phyloP scores from a whole-genome alignment of 2,113 vertebrate species.

The Colossoma macropomum region DNA sequence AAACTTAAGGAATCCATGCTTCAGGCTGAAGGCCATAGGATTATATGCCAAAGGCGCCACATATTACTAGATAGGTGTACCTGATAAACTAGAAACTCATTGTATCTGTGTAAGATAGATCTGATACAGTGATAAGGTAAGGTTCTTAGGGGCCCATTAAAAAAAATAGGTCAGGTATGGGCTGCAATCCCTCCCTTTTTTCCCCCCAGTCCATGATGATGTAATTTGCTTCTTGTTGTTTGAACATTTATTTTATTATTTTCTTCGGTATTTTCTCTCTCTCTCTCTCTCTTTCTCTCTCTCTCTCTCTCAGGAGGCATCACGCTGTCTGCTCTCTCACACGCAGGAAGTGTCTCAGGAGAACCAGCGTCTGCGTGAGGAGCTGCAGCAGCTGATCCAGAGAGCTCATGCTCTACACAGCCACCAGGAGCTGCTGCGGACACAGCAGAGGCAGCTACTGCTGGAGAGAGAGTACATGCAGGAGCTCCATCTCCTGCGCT shows the following conservation, averaged over 20 bases:
- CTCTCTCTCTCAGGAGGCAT: constrained; percentile 52
- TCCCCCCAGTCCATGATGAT: background rate
- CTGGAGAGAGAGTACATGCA: constrained; percentile 53
- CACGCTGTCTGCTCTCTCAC: constrained; percentile 44
- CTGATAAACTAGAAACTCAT: too few species aligned
- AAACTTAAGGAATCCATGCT: too few species aligned
- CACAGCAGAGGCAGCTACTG: constrained; percentile 52
- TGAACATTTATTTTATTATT: background rate
- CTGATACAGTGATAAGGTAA: too few species aligned
- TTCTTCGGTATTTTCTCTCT: background rate
- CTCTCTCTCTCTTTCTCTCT: background rate
- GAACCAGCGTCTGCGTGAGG: constrained; percentile 50
- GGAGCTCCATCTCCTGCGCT: constrained; percentile 33
- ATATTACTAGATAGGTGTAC: too few species aligned
- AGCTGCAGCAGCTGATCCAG: constrained; percentile 53
- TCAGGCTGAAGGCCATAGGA: too few species aligned
- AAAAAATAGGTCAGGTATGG: too few species aligned
- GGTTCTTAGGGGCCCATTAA: too few species aligned
- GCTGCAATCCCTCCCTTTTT: background rate
- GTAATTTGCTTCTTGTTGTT: background rate
- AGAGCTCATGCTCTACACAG: constrained; percentile 29
- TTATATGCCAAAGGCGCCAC: too few species aligned
- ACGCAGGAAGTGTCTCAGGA: constrained; percentile 45
- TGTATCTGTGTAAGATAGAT: too few species aligned
- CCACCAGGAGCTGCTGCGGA: constrained; percentile 47